Evolutionary conservation across 2,113 vertebrate genomes (phyloP).

Genomic region (Atrichornis clamosus): DNA sequence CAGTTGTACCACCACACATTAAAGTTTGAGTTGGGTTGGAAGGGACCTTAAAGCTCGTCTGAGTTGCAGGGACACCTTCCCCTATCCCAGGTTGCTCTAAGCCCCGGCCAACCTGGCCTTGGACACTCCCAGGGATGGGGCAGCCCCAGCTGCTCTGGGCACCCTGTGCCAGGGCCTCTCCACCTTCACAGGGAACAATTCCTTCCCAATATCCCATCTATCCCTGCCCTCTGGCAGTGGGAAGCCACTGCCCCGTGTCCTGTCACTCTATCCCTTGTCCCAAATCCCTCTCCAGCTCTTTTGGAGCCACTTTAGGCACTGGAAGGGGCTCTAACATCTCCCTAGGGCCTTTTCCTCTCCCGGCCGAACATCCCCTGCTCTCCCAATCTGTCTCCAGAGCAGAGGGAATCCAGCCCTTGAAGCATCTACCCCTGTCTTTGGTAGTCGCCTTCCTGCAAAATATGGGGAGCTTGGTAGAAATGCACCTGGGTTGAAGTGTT

Average conservation of each 20-base stretch:
- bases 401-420: not conserved
- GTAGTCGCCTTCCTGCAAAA: not conserved
- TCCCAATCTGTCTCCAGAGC: not conserved
- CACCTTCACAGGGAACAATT: not conserved
- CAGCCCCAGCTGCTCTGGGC: not conserved
- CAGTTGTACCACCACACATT: rapidly evolving
- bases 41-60: not conserved
- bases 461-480: not conserved
- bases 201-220: not conserved
- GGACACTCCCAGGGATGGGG: not conserved
- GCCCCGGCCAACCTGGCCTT: not conserved
- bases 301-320: not conserved
- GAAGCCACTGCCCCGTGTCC: not conserved
- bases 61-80: not conserved
- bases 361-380: not conserved
- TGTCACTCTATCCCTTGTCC: not conserved
- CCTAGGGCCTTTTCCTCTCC: not conserved
- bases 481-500: rapidly evolving
- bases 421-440: not conserved
- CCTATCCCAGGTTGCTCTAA: not conserved
- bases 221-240: not conserved
- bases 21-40: not conserved
- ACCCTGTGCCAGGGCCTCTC: not conserved
- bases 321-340: not conserved
- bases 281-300: not conserved